phyloP scores from a whole-genome alignment of 2,797 vertebrate species.

The Monodelphis domestica region DNA sequence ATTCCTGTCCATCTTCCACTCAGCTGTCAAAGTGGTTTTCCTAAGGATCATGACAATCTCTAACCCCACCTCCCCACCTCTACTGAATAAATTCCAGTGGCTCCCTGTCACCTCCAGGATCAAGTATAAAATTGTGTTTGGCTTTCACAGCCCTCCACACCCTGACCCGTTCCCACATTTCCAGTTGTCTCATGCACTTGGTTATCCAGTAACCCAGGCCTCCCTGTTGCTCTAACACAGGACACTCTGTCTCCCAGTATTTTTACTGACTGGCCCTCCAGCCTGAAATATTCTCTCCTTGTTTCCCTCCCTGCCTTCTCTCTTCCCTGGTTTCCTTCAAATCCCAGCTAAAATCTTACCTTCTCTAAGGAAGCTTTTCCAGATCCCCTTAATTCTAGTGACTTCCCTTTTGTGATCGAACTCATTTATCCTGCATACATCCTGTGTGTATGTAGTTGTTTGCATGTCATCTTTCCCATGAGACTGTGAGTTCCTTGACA shows the following conservation, averaged over 20 bases:
- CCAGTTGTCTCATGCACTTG: neutral
- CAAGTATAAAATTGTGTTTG: neutral
- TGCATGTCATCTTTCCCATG: neutral
- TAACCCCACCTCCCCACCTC: too few species aligned
- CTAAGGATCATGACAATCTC: too few species aligned
- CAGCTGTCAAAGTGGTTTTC: too few species aligned
- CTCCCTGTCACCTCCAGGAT: neutral
- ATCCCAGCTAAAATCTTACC: neutral
- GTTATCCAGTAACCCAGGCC: neutral
- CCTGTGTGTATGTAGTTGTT: neutral
- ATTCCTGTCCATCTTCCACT: too few species aligned
- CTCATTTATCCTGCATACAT: neutral
- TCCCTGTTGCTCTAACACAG: neutral
- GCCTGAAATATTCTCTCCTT: neutral
- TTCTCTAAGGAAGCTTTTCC: neutral
- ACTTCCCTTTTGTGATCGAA: neutral
- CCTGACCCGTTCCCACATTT: neutral
- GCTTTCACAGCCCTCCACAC: neutral
- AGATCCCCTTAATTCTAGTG: neutral
- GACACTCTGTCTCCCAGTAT: neutral
- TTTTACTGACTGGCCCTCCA: neutral
- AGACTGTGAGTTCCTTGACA: neutral
- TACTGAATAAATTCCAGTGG: neutral
- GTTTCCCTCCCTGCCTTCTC: neutral
- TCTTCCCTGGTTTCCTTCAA: neutral